Percentiles rank a stretch among this genome's conserved stretches.
phyloP scores from a whole-genome alignment of 2,888 invertebrate genomes.

The Drosophila antonietae region DNA sequence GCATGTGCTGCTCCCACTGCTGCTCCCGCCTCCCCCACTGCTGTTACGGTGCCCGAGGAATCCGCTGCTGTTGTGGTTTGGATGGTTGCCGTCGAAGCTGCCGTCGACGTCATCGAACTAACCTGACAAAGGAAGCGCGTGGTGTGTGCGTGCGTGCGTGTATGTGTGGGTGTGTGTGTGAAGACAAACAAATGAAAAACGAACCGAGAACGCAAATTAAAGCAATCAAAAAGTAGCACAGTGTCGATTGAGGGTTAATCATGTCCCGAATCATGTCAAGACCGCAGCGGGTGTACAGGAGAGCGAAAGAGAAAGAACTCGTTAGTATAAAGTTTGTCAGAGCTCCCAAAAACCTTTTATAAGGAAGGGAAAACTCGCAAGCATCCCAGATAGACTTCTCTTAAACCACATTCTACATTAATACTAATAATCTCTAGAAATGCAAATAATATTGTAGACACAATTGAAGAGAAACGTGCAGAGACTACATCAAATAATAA shows the following conservation, averaged over 20 bases:
- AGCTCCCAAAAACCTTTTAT: background rate
- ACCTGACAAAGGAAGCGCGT: slow-evolving; percentile 83
- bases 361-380: background rate
- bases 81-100: slow-evolving; percentile 70
- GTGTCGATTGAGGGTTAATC: slow-evolving; percentile 32
- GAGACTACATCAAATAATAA: slow-evolving; percentile 7
- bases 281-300: slow-evolving; percentile 6
- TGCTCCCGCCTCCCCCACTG: slow-evolving; percentile 36
- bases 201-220: slow-evolving; percentile 67
- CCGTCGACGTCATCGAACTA: slow-evolving; percentile 84
- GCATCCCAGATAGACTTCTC: background rate
- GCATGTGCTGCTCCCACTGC: slow-evolving; percentile 14
- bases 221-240: slow-evolving; percentile 59
- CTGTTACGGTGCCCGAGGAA: slow-evolving; percentile 33
- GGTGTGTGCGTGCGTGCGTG: slow-evolving; percentile 42
- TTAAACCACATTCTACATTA: background rate
- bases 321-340: slow-evolving; percentile 42
- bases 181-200: slow-evolving; percentile 53
- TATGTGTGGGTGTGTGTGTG: slow-evolving; percentile 23
- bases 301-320: slow-evolving; percentile 42
- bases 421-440: background rate
- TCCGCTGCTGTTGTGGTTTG: slow-evolving; percentile 40
- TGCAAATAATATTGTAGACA: background rate
- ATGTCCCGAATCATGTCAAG: slow-evolving; percentile 32
- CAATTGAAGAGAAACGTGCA: slow-evolving; percentile 2